Base-by-base conservation (phyloP, 2,113 vertebrate species). In the Periophthalmodon schlosseri region DNA sequence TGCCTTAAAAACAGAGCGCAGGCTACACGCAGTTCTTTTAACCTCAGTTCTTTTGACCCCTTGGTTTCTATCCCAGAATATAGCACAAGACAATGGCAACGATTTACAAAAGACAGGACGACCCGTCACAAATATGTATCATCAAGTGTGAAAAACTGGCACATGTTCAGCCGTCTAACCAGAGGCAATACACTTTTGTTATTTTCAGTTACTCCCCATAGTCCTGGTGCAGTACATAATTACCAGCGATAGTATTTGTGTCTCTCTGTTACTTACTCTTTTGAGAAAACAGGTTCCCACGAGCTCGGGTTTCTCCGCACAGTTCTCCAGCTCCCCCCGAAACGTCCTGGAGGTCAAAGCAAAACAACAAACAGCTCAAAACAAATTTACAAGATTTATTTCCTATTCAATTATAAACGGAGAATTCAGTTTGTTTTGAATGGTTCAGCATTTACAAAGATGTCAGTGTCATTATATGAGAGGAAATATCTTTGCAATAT, bases 261-360 rank as follows among this genome's bases (percentile, higher is more conserved):
- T 49, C 5, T 61, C 21, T 34, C 11, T 58, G 34, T 1, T 15
- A 75, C 96, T 94, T 92, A 99, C 97, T 90, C 96, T 94, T 90
- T 97, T 97, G 88, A 98, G 91, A 90, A 99, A 99, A 80, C 96
- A 97, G 24, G 87, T 94, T 80, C 96, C 96, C 74, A 99, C 94
- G 80, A 96, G 91, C 80, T 97, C 95, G 4, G 96, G 96, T 72
- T 95, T 96, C 90, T 97, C 95, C 6, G 88, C 91, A 60, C 96
- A 96, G 75, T 96, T 95, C 92, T 96, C 96, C 88, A 98, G 86
- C 80, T 98, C 97, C 90, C 95, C 95, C 18, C 96, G 94, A 92
- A 99, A 97, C 72, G 94, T 97, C 88, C 96, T 99, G 89, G 33
- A 69, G 36, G 57, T 28, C 18, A 69, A 49, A n/a, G 1, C 61